Conservation (phyloP, 2,888 invertebrate genomes). For the Eilema caniola region DNA sequence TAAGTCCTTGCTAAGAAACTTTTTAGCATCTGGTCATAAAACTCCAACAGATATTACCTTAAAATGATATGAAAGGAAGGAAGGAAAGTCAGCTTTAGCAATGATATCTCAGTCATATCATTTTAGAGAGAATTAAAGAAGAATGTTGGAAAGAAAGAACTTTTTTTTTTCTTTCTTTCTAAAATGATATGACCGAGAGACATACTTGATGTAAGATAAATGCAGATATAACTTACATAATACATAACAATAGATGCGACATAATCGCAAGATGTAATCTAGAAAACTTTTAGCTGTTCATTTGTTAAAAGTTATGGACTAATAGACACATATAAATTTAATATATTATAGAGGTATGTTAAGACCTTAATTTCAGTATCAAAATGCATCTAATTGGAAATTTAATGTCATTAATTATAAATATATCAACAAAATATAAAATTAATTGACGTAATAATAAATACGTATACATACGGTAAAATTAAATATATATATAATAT, state of each 20-base stretch:
- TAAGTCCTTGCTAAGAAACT: too few species aligned
- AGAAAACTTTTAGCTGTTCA: not conserved
- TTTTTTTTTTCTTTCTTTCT: too few species aligned
- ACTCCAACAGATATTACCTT: not conserved
- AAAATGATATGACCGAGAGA: not conserved
- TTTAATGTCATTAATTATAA: constrained; percentile 33
- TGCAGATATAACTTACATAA: constrained; percentile 3
- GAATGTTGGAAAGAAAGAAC: too few species aligned
- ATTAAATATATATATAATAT: constrained; percentile 38
- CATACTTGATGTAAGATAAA: constrained; percentile 7
- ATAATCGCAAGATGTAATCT: not conserved
- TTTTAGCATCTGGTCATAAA: not conserved
- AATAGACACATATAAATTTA: constrained; percentile 19
- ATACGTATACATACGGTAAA: constrained; percentile 42
- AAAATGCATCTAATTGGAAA: constrained; percentile 24
- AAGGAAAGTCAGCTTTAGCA: too few species aligned
- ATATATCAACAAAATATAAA: constrained; percentile 45
- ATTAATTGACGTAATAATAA: constrained; percentile 45
- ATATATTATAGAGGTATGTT: constrained; percentile 19
- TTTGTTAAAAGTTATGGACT: constrained; percentile 11
- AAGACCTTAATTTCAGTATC: constrained; percentile 13
- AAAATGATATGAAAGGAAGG: not conserved
- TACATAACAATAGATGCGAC: not conserved
- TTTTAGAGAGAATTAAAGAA: too few species aligned
- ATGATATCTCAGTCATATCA: too few species aligned